phyloP scores from a whole-genome alignment of 2,113 vertebrate genomes.

The Formicarius rufipectus region DNA sequence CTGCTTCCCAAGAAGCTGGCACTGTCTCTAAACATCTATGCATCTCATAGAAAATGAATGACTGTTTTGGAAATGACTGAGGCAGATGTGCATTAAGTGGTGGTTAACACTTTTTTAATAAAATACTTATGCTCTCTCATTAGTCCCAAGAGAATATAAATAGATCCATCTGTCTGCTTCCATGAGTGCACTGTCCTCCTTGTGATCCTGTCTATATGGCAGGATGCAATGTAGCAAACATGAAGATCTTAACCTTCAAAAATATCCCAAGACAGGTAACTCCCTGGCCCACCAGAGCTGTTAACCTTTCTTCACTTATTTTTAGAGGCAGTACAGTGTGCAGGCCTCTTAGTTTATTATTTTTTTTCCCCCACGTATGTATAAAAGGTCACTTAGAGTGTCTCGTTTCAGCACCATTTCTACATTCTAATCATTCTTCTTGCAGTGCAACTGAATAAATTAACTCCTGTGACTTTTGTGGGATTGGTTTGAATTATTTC shows the following conservation, averaged over 20 bases:
- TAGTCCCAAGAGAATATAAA: slow-evolving; percentile 12
- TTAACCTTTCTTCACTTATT: neutral
- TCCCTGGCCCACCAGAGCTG: neutral
- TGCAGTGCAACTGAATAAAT: neutral
- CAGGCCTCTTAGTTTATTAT: neutral
- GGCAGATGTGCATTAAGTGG: slow-evolving; percentile 48
- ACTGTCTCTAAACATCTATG: neutral
- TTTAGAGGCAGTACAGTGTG: neutral
- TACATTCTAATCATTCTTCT: neutral
- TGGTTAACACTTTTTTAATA: slow-evolving; percentile 11
- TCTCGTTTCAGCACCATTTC: neutral
- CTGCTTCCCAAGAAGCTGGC: slow-evolving; percentile 47
- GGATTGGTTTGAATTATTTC: neutral
- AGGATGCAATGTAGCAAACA: neutral
- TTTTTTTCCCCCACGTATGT: neutral
- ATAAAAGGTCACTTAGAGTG: neutral
- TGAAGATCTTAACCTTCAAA: neutral
- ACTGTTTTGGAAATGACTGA: neutral
- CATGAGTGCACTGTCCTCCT: neutral
- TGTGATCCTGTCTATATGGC: neutral
- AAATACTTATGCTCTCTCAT: slow-evolving; percentile 11
- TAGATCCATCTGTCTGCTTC: slow-evolving; percentile 14
- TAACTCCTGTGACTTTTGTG: neutral
- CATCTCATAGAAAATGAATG: neutral
- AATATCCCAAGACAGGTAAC: neutral